Base-by-base conservation (phyloP, 2,113 vertebrate species). In the Propithecus coquereli region DNA sequence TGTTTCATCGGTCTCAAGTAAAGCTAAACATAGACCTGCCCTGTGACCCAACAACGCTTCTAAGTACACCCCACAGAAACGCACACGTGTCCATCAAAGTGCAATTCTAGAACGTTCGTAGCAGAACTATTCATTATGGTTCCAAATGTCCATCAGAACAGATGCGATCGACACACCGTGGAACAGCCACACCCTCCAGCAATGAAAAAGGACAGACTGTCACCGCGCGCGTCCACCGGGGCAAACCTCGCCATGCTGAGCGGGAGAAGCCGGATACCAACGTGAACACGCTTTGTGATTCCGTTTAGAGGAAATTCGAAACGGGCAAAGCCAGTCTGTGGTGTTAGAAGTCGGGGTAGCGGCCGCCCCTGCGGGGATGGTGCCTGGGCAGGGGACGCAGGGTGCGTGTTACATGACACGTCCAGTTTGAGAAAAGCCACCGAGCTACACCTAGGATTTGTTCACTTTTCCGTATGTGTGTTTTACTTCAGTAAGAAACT, bases 201-300 rank as follows among this genome's bases (percentile, higher is more conserved):
- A 18, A 25, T 1, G 50, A 34, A 57, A 22, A 59, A 27, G 82
- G 34, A n/a, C 34, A 5, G 0, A n/a, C 66, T 20, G 18, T 34
- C 57, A 27, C 22, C 0, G 0, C 17, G 2, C 9, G 47, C 34
- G 0, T 34, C 8, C 1, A 16, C 0, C 5, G 43, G 74, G 6
- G 8, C n/a, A 47, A 34, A 30, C 52, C 40, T 59, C 74, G 10
- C 9, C 12, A 50, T 0, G 14, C 3, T 1, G 6, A 87, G 25
- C 3, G 0, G 9, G n/a, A 40, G 22, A 61, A 79, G 25, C 32
- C 59, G 11, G 18, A 70, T 43, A 11, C 13, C 8, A 43, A 68
- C 34, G 50, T 16, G 17, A 37, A 14, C 25, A 14, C 6, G 20
- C 17, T 59, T 20, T 16, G 43, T 43, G 68, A 52, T 68, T 40